Evolutionary conservation across 2,888 invertebrate species (phyloP), one percentile per base, ranked within the genome.

Genomic region (Strigamia transsilvanica): DNA sequence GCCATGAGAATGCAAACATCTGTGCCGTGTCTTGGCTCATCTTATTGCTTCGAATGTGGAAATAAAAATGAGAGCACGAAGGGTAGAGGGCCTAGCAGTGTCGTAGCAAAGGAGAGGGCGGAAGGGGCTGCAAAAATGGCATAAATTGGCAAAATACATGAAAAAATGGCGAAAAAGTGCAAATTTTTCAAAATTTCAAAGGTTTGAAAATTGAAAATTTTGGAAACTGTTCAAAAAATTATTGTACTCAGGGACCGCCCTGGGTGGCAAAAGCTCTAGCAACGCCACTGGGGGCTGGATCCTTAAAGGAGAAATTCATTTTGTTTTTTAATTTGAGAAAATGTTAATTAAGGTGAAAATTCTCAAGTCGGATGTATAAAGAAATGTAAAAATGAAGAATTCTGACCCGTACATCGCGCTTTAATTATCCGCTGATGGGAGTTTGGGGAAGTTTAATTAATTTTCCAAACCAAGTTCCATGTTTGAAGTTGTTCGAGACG

Each of bases 361-460:
- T 18, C 6, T 56, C 4, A 7, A 21, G 56, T n/a, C n/a, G n/a
- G n/a, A n/a, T n/a, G 2, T 21, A 15, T n/a, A 21, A 2, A 4
- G 66, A 12, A 66, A 23, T 23, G 21, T 15, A 3, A 56, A 66
- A 27, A 27, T 73, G 27, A 5, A n/a, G 73, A 13, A 27, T 32
- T 32, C 15, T 73, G 73, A 18, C 15, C 56, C 6, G 10, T 38
- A 27, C 27, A 73, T 32, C 27, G 73, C 73, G 32, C 73, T 73
- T 73, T 73, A 73, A 73, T 73, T 73, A 73, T 10, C 32, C 1
- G 32, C 2, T 73, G 27, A 27, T 27, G 15, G 15, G 73, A 73
- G 73, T 73, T 27, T 73, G 13, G 32, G 27, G 10, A 32, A 73
- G 32, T 73, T 73, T 73, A 73, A 73, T 73, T 73, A 73, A 73